Evolutionary conservation across 2,797 vertebrate genomes (phyloP).

Genomic region (Chelonia mydas): DNA sequence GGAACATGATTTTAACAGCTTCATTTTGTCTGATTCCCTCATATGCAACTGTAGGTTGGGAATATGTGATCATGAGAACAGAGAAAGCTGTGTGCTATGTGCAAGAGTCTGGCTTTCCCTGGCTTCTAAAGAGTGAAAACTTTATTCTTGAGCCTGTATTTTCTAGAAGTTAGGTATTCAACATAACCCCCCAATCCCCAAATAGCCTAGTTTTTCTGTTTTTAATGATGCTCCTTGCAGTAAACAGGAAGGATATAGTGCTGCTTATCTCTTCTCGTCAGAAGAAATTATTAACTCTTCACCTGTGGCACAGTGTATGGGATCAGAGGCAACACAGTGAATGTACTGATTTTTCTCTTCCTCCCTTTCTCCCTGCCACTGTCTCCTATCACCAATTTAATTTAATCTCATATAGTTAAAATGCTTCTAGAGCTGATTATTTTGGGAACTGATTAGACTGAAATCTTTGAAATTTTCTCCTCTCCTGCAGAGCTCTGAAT

Average conservation of each 20-base stretch:
- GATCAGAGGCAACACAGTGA: background rate
- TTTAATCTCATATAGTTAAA: background rate
- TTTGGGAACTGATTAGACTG: background rate
- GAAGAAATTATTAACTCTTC: background rate
- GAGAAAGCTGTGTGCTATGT: background rate
- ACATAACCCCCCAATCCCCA: background rate
- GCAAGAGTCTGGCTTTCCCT: background rate
- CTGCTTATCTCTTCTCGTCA: background rate
- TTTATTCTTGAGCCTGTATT: background rate
- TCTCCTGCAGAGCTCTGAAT: background rate
- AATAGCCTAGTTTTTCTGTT: background rate
- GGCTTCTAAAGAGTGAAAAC: background rate
- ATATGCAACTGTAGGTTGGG: background rate
- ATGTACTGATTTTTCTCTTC: background rate
- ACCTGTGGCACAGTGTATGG: background rate
- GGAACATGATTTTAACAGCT: background rate
- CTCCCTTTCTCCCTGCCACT: background rate
- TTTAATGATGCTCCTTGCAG: background rate
- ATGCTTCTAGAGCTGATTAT: background rate
- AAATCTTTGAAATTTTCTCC: background rate
- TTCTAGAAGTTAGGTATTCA: background rate
- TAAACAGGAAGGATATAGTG: background rate
- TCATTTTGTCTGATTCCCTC: background rate
- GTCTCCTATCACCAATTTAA: background rate
- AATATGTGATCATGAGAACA: background rate